Conservation (phyloP, 2,113 vertebrate species). For the Cryptotis parvus region DNA sequence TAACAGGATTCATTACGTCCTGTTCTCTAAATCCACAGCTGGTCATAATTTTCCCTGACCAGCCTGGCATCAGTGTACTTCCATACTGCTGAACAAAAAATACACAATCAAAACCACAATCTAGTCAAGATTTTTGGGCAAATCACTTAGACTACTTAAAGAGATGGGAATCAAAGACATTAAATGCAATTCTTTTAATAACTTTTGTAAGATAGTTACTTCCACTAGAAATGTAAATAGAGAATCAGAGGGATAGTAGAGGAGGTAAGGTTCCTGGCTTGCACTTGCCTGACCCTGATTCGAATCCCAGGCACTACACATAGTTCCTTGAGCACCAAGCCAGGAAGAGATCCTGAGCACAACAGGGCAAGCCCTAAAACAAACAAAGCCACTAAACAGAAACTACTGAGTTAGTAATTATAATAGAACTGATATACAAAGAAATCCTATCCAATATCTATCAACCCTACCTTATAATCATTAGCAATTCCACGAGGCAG, state of each 20-base stretch:
- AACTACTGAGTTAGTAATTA: not conserved
- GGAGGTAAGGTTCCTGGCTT: too few relatives aligned
- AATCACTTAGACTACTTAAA: not conserved
- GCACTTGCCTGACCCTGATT: too few relatives aligned
- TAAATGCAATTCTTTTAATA: not conserved
- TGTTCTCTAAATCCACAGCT: not conserved
- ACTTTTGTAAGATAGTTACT: too few relatives aligned
- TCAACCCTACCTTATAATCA: not conserved
- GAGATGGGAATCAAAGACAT: slow-evolving; percentile 15
- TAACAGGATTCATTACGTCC: slow-evolving; percentile 5
- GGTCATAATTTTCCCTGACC: not conserved
- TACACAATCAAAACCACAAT: not conserved
- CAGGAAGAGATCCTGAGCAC: too few relatives aligned
- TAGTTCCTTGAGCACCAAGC: too few relatives aligned
- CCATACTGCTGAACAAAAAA: slow-evolving; percentile 30
- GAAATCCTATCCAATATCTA: not conserved
- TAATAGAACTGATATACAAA: not conserved
- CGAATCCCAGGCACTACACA: too few relatives aligned
- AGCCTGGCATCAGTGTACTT: not conserved
- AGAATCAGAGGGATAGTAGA: too few relatives aligned
- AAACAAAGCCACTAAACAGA: not conserved
- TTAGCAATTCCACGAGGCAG: too few relatives aligned
- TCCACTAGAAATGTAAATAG: too few relatives aligned
- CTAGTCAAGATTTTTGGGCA: not conserved
- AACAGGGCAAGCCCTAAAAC: too few relatives aligned